A percentile compares a stretch with the other conserved stretches of the same genome.
phyloP scores from a whole-genome alignment of 2,888 invertebrate genomes.

The Augochlorella aurata region DNA sequence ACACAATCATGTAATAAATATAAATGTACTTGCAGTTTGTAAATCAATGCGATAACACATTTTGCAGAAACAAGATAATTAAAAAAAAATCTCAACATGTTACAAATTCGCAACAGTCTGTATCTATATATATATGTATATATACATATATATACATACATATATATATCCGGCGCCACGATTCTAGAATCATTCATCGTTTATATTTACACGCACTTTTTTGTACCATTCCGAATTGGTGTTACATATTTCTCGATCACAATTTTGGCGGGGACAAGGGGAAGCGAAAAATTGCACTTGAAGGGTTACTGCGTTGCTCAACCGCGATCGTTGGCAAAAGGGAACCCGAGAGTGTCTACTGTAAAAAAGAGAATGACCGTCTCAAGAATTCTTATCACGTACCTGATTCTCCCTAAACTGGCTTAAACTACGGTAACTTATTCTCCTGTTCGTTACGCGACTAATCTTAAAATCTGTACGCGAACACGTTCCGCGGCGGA shows the following conservation, averaged over 20 bases:
- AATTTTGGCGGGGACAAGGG: constrained; percentile 38
- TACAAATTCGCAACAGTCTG: constrained; percentile 35
- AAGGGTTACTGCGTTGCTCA: constrained; percentile 30
- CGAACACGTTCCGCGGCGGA: constrained; percentile 51
- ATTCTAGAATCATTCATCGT: constrained; percentile 23
- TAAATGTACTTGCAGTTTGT: constrained; percentile 24
- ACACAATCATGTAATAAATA: constrained; percentile 51
- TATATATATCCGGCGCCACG: constrained; percentile 21
- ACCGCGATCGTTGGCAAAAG: constrained; percentile 26
- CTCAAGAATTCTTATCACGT: constrained; percentile 41
- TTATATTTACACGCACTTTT: constrained; percentile 31
- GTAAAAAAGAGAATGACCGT: constrained; percentile 37
- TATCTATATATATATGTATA: constrained; percentile 1
- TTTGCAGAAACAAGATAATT: constrained; percentile 24
- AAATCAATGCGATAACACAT: constrained; percentile 31
- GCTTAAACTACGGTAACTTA: constrained; percentile 69
- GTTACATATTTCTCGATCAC: constrained; percentile 31
- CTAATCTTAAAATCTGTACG: constrained; percentile 47
- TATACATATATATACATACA: neutral
- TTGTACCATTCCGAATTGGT: neutral
- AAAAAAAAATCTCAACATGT: constrained; percentile 40
- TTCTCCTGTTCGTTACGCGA: constrained; percentile 48
- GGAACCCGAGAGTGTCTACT: constrained; percentile 21
- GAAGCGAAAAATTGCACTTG: constrained; percentile 56
- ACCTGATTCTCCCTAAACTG: constrained; percentile 43